Evolutionary conservation across 2,888 invertebrate genomes (phyloP), one percentile per base, ranked within the genome.

Genomic region (Cactoblastis cactorum): DNA sequence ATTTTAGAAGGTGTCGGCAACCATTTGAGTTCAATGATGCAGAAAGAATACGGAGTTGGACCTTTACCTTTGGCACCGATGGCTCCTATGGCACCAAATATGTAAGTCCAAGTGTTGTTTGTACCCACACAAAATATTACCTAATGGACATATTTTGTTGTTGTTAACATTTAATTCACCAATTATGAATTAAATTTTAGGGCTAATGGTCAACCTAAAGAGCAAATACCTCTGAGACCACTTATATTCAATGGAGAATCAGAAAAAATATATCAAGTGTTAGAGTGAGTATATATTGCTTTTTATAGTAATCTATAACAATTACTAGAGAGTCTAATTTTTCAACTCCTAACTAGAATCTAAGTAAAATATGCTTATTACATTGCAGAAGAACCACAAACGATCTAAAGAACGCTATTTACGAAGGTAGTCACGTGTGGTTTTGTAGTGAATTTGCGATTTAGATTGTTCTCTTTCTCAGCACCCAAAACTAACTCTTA

Each of bases 181-280:
- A 17, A 0, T 33, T 17, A 52, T 50, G 17, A 48, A 51, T 63
- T 69, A 22, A 48, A 51, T 63, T 69, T 24, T 67, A 90, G 90
- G 53, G 85, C 85, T 43, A 88, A 89, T 45, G 88, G 90, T 55
- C 88, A 88, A 63, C 83, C 86, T 3, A 91, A 87, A 56, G 95
- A 96, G 71, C 95, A 93, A 66, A 96, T 97, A 76, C 96, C 96
- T 45, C 83, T 96, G 65, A 90, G 94, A 68, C 93, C 95, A 49
- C 88, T 95, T 37, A 92, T 94, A 65, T 93, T 94, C 59, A 92
- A 92, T 63, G 92, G 92, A 24, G 92, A 93, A 67, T 85, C 91
- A 8, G 93, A 93, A 59, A 92, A 91, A 71, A 91, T 92, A 65
- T 93, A 93, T 68, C 93, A 93, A 86, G 92, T 94, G 52, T 85